phyloP scores from a whole-genome alignment of 2,113 vertebrate genomes.

The Euleptes europaea region DNA sequence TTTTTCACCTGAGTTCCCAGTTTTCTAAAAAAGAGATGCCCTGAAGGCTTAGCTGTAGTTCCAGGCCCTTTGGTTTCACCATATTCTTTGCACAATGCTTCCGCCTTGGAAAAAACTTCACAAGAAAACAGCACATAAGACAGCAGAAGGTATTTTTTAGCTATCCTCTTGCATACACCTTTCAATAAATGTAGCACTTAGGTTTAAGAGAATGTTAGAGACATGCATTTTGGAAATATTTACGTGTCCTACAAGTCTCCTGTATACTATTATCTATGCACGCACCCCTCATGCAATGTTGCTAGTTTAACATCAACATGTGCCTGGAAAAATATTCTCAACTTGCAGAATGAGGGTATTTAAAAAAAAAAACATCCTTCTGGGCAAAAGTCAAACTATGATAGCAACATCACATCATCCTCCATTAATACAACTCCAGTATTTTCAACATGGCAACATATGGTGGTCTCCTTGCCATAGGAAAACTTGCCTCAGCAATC shows the following conservation, averaged over 20 bases:
- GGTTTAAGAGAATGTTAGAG: neutral
- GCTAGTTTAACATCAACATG: neutral
- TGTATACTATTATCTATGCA: neutral
- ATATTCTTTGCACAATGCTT: slow-evolving; percentile 94
- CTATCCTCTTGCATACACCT: neutral
- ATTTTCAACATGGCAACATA: neutral
- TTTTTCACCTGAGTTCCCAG: slow-evolving; percentile 89
- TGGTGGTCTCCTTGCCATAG: neutral
- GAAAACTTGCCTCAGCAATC: neutral
- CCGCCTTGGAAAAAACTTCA: slow-evolving; percentile 88
- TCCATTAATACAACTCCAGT: neutral
- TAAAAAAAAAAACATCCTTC: too few species aligned
- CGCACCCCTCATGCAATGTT: too few species aligned
- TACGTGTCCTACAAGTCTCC: neutral
- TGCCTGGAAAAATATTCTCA: neutral
- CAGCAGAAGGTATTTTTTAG: neutral
- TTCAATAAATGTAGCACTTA: neutral
- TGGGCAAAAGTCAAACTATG: neutral
- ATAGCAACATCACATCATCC: neutral
- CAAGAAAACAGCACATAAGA: slow-evolving; percentile 33
- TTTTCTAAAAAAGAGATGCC: slow-evolving; percentile 95
- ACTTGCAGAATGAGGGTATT: neutral
- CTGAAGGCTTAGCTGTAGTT: slow-evolving; percentile 92
- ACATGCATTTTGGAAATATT: neutral
- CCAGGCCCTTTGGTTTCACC: slow-evolving; percentile 95